Evolutionary conservation across 2,888 invertebrate genomes (phyloP).

Genomic region (Acheta domesticus): DNA sequence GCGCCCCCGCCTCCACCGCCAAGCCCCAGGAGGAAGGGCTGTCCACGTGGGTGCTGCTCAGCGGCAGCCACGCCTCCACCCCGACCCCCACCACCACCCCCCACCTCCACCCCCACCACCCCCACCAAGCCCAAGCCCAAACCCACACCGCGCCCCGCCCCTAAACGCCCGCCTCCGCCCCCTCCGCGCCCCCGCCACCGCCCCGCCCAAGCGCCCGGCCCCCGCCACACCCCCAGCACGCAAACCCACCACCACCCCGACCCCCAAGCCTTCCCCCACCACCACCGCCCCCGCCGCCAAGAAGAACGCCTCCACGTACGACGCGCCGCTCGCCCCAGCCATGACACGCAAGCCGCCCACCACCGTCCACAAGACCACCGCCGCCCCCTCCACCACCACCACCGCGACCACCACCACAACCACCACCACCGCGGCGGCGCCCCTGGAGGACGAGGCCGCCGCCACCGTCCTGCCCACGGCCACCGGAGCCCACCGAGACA

Average conservation of each 20-base stretch:
- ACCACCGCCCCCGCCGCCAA: slow-evolving; percentile 37
- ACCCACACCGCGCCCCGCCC: slow-evolving; percentile 40
- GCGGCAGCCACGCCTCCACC: slow-evolving; percentile 47
- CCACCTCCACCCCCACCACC: slow-evolving; percentile 27
- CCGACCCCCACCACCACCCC: slow-evolving; percentile 25
- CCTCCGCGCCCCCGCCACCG: slow-evolving; percentile 30
- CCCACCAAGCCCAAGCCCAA: slow-evolving; percentile 41
- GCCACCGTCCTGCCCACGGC: neutral
- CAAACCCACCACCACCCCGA: slow-evolving; percentile 34
- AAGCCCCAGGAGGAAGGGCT: slow-evolving; percentile 50
- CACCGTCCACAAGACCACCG: neutral
- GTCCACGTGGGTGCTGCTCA: slow-evolving; percentile 73
- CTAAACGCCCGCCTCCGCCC: slow-evolving; percentile 39
- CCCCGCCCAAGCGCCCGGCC: neutral
- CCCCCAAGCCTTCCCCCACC: slow-evolving; percentile 45
- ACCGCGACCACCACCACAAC: neutral
- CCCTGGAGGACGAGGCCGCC: neutral
- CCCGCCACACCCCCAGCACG: slow-evolving; percentile 26
- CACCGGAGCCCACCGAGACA: slow-evolving; percentile 40
- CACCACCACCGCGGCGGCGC: neutral
- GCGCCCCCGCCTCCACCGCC: neutral
- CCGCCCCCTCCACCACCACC: neutral
- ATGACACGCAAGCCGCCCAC: neutral
- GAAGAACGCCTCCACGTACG: neutral
- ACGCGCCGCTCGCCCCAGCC: neutral